phyloP scores from a whole-genome alignment of 2,797 vertebrate genomes.

The Linurgus olivaceus region DNA sequence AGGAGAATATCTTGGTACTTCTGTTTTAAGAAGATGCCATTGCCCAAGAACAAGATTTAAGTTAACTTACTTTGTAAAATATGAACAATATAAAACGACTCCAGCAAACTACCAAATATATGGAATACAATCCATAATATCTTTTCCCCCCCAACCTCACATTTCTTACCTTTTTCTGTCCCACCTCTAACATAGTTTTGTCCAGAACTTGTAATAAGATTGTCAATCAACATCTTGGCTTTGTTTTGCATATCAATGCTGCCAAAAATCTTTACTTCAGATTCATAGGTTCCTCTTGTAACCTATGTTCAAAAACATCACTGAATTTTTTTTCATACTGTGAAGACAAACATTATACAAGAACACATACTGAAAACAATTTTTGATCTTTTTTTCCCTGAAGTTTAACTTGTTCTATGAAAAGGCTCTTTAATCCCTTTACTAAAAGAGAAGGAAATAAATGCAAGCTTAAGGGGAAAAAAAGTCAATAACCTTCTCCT shows the following conservation, averaged over 20 bases:
- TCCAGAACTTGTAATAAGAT: slow-evolving; percentile 69
- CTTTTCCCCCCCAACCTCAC: neutral
- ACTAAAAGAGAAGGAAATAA: neutral
- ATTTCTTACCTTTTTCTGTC: slow-evolving; percentile 59
- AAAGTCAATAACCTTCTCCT: neutral
- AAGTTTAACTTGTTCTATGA: neutral
- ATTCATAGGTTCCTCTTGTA: slow-evolving; percentile 77
- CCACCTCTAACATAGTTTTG: slow-evolving; percentile 30
- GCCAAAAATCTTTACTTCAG: slow-evolving; percentile 87
- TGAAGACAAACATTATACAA: neutral
- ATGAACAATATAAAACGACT: neutral
- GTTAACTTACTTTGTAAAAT: neutral
- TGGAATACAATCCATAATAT: neutral
- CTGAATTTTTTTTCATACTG: neutral
- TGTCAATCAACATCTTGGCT: slow-evolving; percentile 86
- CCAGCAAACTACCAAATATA: neutral
- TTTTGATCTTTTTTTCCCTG: neutral
- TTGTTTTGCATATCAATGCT: slow-evolving; percentile 78
- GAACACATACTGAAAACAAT: neutral
- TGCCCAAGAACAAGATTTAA: neutral
- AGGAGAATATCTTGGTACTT: neutral
- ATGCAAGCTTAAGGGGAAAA: neutral
- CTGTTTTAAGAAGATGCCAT: neutral
- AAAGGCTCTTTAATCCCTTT: neutral
- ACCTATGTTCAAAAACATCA: slow-evolving; percentile 76